A percentile compares a stretch with the other conserved stretches of the same genome.
phyloP scores from a whole-genome alignment of 2,888 invertebrate genomes.

The Heteromurus nitidus region DNA sequence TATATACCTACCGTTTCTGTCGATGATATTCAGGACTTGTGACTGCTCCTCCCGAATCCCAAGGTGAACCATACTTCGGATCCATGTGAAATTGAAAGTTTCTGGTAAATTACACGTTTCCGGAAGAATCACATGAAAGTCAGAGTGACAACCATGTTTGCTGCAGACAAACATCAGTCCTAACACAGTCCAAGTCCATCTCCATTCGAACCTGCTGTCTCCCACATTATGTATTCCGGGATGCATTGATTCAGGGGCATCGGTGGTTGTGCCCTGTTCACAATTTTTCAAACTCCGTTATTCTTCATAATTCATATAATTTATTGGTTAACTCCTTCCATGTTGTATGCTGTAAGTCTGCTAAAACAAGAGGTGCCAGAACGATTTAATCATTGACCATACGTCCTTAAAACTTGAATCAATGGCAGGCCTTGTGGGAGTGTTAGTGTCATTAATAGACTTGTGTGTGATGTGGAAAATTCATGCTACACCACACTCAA shows the following conservation, averaged over 20 bases:
- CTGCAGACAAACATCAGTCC: constrained; percentile 48
- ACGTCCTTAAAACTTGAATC: no score
- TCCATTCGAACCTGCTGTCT: constrained; percentile 15
- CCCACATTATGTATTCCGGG: constrained; percentile 29
- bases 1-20: constrained; percentile 69
- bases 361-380: no score
- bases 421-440: no score
- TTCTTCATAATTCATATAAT: no score
- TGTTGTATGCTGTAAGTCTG: no score
- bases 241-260: constrained; percentile 49
- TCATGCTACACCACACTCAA: no score
- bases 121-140: constrained; percentile 72
- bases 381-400: no score
- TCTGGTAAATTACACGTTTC: constrained; percentile 70
- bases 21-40: constrained; percentile 69
- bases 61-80: constrained; percentile 70
- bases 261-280: constrained; percentile 33
- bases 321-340: no score
- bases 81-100: constrained; percentile 69
- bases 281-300: no score
- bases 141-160: constrained; percentile 64
- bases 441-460: no score
- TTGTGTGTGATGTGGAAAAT: no score
- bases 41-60: constrained; percentile 71
- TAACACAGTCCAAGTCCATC: constrained; percentile 51